phyloP scores from a whole-genome alignment of 2,888 invertebrate genomes.

The Sarcophaga caerulescens region DNA sequence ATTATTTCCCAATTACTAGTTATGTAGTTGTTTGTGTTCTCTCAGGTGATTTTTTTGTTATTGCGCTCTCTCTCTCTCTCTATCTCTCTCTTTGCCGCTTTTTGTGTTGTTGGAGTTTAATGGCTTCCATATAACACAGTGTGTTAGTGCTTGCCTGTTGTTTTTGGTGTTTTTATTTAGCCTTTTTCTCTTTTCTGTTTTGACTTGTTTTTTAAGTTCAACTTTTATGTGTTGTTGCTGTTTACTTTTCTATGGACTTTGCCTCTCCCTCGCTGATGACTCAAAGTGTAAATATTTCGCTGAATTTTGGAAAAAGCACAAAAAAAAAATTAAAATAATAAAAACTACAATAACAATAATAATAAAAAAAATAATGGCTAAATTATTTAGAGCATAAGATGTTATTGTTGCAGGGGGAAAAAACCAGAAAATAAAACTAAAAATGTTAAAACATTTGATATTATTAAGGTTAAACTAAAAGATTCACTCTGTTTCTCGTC shows the following conservation, averaged over 20 bases:
- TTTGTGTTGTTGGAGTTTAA: constrained; percentile 63
- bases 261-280: constrained; percentile 36
- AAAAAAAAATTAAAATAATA: neutral
- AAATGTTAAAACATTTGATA: neutral
- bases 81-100: neutral
- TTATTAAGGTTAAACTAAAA: neutral
- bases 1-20: constrained; percentile 29
- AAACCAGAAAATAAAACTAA: too few species aligned
- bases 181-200: constrained; percentile 18
- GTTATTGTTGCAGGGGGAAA: neutral
- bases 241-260: constrained; percentile 31
- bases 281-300: constrained; percentile 48
- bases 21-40: constrained; percentile 29
- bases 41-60: constrained; percentile 49
- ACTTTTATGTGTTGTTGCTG: constrained; percentile 1
- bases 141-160: constrained; percentile 45
- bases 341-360: neutral
- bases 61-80: neutral
- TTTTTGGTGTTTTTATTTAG: constrained; percentile 31
- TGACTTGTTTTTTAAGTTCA: constrained; percentile 52
- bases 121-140: constrained; percentile 60
- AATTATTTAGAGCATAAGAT: neutral
- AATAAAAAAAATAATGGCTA: neutral
- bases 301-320: constrained; percentile 4
- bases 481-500: neutral